Conservation (phyloP, 1,140 invertebrate genomes). For the Drosophila athabasca region DNA sequence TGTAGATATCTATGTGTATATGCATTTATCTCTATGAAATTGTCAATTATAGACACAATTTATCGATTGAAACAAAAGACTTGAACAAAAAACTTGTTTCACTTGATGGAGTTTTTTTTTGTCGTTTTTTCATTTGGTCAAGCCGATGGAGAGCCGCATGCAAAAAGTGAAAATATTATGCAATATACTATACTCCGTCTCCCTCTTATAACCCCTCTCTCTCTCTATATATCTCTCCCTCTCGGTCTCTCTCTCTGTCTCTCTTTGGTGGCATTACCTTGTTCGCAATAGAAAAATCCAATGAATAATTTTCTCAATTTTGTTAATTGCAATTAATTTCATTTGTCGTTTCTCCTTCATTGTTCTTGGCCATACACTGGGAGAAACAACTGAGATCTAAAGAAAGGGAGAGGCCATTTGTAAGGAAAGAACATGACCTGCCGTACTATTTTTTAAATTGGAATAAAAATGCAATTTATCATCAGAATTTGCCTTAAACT, state of each 20-base stretch:
- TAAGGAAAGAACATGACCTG: no score
- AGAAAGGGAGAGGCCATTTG: no score
- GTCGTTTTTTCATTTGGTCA: constrained; percentile 11
- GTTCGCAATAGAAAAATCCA: constrained; percentile 36
- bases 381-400: no score
- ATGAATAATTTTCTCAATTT: constrained; percentile 52
- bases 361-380: constrained; percentile 39
- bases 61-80: constrained; percentile 63
- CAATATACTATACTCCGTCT: constrained; percentile 37
- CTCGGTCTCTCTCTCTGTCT: background rate
- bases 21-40: constrained; percentile 31
- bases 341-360: constrained; percentile 58
- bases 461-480: no score
- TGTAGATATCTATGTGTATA: background rate
- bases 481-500: no score
- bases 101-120: constrained; percentile 18
- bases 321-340: constrained; percentile 51
- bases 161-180: constrained; percentile 62
- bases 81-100: constrained; percentile 57
- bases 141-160: constrained; percentile 13
- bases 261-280: constrained; percentile 30
- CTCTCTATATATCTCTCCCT: no score
- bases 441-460: no score
- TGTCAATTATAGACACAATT: constrained; percentile 36
- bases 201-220: background rate